phyloP scores from a whole-genome alignment of 2,888 invertebrate genomes.

The Leptinotarsa rubiginosa region DNA sequence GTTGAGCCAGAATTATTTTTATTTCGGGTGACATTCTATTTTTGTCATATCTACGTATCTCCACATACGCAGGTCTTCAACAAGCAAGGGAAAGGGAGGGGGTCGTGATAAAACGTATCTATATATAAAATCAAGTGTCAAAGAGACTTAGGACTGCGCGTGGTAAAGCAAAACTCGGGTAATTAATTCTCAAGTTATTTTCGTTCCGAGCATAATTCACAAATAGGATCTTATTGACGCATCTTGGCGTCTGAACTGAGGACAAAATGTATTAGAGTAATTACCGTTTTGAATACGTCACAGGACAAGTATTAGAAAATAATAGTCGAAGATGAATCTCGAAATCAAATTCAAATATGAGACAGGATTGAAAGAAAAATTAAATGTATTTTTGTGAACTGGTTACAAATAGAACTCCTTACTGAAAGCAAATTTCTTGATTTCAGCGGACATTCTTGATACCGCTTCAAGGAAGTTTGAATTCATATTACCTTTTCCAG shows the following conservation, averaged over 20 bases:
- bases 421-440: too few species aligned
- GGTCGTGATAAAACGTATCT: constrained; percentile 54
- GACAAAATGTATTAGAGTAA: constrained; percentile 2
- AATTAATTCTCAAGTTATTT: constrained; percentile 61
- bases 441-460: too few species aligned
- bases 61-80: constrained; percentile 31
- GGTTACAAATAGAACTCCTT: too few species aligned
- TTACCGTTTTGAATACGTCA: background rate
- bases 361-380: too few species aligned
- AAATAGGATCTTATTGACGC: constrained; percentile 54
- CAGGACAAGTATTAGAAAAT: background rate
- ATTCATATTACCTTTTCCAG: too few species aligned
- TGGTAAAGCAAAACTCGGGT: constrained; percentile 55
- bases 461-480: too few species aligned
- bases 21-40: constrained; percentile 40
- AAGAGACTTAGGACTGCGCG: constrained; percentile 56
- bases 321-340: background rate
- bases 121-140: constrained; percentile 60
- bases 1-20: constrained; percentile 33
- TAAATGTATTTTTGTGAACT: too few species aligned
- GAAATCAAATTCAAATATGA: too few species aligned
- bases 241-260: constrained; percentile 41
- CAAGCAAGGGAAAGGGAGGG: constrained; percentile 45
- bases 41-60: constrained; percentile 35
- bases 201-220: constrained; percentile 57